A percentile compares a stretch with the other conserved stretches of the same genome.
Conservation (phyloP, 2,113 vertebrate species). For the Hyperopisus bebe region DNA sequence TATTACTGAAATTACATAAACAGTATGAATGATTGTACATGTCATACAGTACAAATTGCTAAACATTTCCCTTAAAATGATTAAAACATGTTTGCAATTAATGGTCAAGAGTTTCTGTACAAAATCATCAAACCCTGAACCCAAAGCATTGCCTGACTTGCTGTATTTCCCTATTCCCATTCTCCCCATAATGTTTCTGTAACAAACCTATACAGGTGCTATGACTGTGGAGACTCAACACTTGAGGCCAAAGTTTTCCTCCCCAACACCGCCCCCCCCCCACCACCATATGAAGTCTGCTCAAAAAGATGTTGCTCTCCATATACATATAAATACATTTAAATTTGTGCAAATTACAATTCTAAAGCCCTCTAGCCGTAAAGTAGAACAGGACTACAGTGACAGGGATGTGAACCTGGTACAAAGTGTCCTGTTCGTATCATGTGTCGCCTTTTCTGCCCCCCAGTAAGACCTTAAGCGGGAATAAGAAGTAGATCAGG, state of each 20-base stretch:
- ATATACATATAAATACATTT: constrained; percentile 53
- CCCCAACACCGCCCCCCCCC: background rate
- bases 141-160: background rate
- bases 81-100: background rate
- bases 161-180: background rate
- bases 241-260: constrained; percentile 20
- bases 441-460: background rate
- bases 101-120: constrained; percentile 22
- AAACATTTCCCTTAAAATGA: constrained; percentile 15
- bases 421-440: background rate
- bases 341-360: constrained; percentile 56
- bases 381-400: background rate
- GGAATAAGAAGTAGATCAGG: background rate
- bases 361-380: constrained; percentile 32
- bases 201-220: background rate
- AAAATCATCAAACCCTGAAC: constrained; percentile 14
- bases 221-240: background rate
- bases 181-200: background rate
- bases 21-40: constrained; percentile 19
- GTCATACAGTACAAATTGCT: constrained; percentile 15
- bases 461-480: background rate
- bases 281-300: background rate
- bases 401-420: background rate
- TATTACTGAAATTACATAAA: constrained; percentile 45
- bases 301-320: constrained; percentile 29